Evolutionary conservation across 2,113 vertebrate species (phyloP).

Genomic region (Oceanodroma tethys): DNA sequence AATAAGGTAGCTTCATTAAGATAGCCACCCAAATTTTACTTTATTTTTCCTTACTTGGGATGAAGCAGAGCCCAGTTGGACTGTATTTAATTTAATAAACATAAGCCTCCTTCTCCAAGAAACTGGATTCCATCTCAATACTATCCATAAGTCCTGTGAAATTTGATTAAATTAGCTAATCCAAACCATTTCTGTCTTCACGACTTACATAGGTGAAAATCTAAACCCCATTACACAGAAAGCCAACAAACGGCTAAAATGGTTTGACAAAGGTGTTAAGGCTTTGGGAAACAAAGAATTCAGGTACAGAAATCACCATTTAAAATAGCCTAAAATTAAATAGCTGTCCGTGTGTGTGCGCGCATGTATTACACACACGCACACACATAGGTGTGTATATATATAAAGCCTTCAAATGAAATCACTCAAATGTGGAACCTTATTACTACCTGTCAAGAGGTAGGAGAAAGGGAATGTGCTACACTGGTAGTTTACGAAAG

Average conservation of each 20-base stretch:
- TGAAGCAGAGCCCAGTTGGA: background rate
- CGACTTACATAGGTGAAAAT: background rate
- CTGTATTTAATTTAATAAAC: background rate
- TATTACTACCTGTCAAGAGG: background rate
- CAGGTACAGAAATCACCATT: background rate
- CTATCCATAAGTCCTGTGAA: background rate
- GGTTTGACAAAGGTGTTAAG: background rate
- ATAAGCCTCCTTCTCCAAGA: background rate
- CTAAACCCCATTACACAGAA: background rate
- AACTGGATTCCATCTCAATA: background rate
- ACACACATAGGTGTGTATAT: accelerated
- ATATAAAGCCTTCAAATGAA: background rate
- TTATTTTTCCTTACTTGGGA: background rate
- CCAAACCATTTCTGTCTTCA: background rate
- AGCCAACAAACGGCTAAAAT: background rate
- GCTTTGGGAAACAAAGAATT: background rate
- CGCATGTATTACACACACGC: background rate
- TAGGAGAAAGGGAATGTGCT: background rate
- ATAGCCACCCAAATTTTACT: background rate
- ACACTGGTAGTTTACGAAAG: background rate
- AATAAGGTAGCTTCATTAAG: background rate
- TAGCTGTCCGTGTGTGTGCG: background rate
- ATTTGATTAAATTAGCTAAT: background rate
- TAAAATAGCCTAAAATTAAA: background rate
- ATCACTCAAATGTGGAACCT: background rate